Conservation (phyloP, 2,113 vertebrate genomes). For the Centropus unirufus region DNA sequence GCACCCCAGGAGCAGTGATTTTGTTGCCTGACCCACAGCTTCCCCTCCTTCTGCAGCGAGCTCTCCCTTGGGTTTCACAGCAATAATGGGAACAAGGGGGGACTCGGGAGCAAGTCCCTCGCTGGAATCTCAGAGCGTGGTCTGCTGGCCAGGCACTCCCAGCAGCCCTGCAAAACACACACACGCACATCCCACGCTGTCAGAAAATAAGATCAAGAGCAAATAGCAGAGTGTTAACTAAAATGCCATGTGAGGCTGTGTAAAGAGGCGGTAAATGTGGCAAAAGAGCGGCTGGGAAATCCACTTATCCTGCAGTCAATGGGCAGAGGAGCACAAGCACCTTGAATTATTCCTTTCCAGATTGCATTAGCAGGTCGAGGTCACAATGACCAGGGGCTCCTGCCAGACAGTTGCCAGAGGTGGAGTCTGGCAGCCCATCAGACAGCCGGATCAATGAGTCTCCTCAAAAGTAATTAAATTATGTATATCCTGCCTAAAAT, state of each 20-base stretch:
- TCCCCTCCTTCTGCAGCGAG: not conserved
- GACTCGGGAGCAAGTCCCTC: not conserved
- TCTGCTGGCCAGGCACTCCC: not conserved
- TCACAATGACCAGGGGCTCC: not conserved
- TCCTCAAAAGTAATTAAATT: not conserved
- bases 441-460: not conserved
- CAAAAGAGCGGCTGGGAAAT: accelerated
- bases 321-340: not conserved
- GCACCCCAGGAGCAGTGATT: not conserved
- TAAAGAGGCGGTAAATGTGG: slow-evolving; percentile 8
- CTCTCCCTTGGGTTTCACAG: not conserved
- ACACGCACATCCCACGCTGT: accelerated
- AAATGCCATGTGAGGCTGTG: not conserved
- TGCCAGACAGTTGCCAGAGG: not conserved
- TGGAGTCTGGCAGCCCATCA: not conserved
- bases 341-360: not conserved
- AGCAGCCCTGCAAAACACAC: not conserved
- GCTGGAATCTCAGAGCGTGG: not conserved
- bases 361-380: slow-evolving; percentile 20
- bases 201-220: not conserved
- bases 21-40: not conserved
- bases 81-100: accelerated
- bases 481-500: not conserved
- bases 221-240: not conserved
- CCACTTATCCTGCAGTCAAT: not conserved